Percentiles rank a stretch among this genome's conserved stretches.
phyloP scores from a whole-genome alignment of 1,140 invertebrate genomes.

The Dufourea novaeangliae region DNA sequence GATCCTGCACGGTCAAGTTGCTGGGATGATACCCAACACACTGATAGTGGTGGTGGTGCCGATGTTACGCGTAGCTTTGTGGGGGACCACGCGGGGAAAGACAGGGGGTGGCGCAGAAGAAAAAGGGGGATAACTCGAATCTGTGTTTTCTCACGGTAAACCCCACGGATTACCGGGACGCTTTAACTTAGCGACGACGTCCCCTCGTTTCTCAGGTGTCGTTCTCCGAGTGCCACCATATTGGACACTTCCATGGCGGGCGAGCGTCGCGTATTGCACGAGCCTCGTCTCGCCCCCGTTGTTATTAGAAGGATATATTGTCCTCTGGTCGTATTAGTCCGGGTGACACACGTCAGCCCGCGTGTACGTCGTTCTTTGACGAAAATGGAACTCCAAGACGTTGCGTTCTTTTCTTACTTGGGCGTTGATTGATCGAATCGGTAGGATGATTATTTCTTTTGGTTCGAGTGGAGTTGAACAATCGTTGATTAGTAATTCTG shows the following conservation, averaged over 20 bases:
- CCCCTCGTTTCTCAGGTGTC: constrained; percentile 75
- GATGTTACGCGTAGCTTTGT: neutral
- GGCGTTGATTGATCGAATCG: no score
- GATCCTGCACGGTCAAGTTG: constrained; percentile 41
- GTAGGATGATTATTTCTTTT: no score
- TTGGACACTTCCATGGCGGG: constrained; percentile 68
- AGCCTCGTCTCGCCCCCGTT: constrained; percentile 4
- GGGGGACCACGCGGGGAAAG: constrained; percentile 28
- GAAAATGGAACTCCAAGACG: constrained; percentile 7
- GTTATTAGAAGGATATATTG: constrained; percentile 77
- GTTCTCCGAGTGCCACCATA: constrained; percentile 72
- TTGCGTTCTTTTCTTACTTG: no score
- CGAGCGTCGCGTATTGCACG: constrained; percentile 28
- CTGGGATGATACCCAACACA: no score
- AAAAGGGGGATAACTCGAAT: constrained; percentile 73
- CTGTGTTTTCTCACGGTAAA: constrained; percentile 75
- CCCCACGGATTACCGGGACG: constrained; percentile 71
- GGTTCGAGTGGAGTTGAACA: no score
- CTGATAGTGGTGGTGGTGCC: constrained; percentile 17
- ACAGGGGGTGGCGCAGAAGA: no score
- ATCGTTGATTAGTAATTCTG: no score
- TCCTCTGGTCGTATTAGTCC: constrained; percentile 9
- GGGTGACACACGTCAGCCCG: constrained; percentile 1
- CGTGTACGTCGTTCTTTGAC: neutral
- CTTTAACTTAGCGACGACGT: constrained; percentile 72